Conservation (phyloP, 2,797 vertebrate species). For the Miichthys miiuy region DNA sequence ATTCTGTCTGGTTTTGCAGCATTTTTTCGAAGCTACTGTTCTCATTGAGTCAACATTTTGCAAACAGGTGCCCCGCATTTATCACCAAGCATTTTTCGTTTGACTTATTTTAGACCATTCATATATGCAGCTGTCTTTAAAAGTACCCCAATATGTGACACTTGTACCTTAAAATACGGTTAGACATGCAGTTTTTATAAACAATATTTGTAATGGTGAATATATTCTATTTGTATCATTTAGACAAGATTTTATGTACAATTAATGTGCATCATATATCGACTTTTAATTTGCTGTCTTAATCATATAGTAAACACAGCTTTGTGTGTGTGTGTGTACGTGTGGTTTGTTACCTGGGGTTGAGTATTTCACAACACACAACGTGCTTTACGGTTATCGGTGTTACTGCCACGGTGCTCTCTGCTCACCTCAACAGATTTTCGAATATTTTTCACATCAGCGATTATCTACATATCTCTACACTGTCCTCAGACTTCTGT, state of each 20-base stretch:
- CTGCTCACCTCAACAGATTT: no score
- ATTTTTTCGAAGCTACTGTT: background rate
- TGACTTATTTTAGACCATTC: background rate
- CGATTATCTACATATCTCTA: no score
- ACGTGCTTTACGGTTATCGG: no score
- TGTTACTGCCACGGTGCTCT: no score
- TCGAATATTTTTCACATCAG: no score
- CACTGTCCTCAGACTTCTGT: no score
- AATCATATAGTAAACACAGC: constrained; percentile 8
- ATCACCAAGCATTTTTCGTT: background rate
- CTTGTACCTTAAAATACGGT: background rate
- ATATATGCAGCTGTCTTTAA: background rate
- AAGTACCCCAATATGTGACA: background rate
- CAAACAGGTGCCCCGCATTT: background rate
- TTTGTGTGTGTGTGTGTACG: background rate
- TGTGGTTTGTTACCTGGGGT: background rate
- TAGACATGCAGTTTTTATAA: background rate
- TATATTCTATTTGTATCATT: background rate
- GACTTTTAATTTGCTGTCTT: background rate
- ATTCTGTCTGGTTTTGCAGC: constrained; percentile 10
- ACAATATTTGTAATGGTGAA: background rate
- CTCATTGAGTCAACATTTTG: background rate
- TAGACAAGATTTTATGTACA: background rate
- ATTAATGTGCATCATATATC: background rate
- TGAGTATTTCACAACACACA: no score